Evolutionary conservation across 2,797 vertebrate species (phyloP).

Genomic region (Rhynchonycteris naso): DNA sequence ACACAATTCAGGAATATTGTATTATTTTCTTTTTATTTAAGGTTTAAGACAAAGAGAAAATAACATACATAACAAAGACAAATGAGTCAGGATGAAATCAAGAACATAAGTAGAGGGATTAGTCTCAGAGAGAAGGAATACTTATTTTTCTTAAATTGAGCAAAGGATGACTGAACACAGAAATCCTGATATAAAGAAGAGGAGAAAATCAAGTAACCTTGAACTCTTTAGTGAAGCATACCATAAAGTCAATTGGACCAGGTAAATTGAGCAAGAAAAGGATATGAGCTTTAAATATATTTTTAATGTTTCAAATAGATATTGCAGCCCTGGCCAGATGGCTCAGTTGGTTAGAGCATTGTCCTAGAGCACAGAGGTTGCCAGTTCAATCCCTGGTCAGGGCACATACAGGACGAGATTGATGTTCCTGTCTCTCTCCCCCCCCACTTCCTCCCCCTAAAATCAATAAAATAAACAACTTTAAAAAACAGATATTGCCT

Average conservation of each 20-base stretch:
- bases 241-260: not conserved
- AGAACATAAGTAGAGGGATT: not conserved
- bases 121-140: not conserved
- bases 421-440: too few relatives aligned
- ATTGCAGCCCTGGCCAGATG: not conserved
- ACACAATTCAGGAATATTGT: constrained; percentile 39
- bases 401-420: too few relatives aligned
- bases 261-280: constrained; percentile 58
- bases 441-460: too few relatives aligned
- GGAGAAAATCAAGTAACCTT: constrained; percentile 10
- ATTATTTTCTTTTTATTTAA: constrained; percentile 43
- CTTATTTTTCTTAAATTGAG: constrained; percentile 26
- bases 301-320: constrained; percentile 25
- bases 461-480: too few relatives aligned
- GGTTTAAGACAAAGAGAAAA: constrained; percentile 52
- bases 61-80: not conserved
- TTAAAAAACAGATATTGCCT: not conserved
- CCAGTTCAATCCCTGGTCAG: too few relatives aligned
- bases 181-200: not conserved
- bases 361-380: too few relatives aligned
- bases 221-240: not conserved
- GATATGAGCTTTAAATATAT: not conserved
- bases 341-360: too few relatives aligned
- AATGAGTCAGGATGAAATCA: not conserved
- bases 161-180: constrained; percentile 47